Percentiles rank a stretch among this genome's conserved stretches.
Evolutionary conservation across 2,888 invertebrate genomes (phyloP).

Genomic region (Hypolimnas misippus): DNA sequence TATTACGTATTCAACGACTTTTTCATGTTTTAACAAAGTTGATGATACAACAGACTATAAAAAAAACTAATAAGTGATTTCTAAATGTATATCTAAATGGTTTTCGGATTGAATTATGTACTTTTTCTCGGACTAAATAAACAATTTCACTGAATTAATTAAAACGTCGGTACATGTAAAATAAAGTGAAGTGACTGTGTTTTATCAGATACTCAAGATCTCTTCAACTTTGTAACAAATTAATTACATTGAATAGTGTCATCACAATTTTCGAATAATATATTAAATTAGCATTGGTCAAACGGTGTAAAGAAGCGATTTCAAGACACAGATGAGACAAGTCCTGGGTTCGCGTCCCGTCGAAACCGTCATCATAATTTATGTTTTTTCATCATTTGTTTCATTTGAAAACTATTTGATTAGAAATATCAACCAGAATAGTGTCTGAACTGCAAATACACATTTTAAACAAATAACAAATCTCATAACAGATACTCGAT

Average conservation of each 20-base stretch:
- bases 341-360: not conserved
- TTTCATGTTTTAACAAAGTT: too few species aligned
- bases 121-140: too few species aligned
- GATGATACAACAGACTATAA: too few species aligned
- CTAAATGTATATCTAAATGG: not conserved
- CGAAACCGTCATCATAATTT: not conserved
- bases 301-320: not conserved
- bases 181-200: not conserved
- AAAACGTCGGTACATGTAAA: too few species aligned
- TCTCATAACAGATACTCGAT: not conserved
- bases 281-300: not conserved
- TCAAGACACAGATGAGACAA: not conserved
- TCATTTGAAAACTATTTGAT: not conserved
- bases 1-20: too few species aligned
- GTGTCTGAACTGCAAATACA: slow-evolving; percentile 1
- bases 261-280: not conserved
- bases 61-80: too few species aligned
- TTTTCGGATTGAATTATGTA: not conserved
- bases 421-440: not conserved
- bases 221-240: not conserved
- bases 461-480: not conserved
- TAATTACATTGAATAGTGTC: not conserved
- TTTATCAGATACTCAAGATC: not conserved
- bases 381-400: not conserved
- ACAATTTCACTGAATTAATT: too few species aligned